Evolutionary conservation across 2,113 vertebrate genomes (phyloP), one percentile per base, ranked within the genome.

Genomic region (Blennius ocellaris): DNA sequence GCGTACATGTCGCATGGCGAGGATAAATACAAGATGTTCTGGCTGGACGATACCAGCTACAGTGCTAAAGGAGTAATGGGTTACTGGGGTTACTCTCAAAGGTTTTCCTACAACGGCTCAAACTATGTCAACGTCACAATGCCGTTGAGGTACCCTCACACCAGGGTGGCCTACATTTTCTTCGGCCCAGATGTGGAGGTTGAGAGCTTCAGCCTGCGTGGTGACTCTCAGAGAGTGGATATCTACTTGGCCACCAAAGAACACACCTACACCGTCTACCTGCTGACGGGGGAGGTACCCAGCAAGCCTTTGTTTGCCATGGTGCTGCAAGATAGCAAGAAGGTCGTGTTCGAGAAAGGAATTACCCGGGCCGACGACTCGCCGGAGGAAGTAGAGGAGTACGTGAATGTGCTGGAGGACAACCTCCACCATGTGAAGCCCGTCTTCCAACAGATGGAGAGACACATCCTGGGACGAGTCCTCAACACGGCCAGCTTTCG

Each of bases 71-170:
- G 93, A 44, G 86, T 81, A n/a, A 81, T 96, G 0, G 89, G 94
- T 36, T 98, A 96, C 21, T 94, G 93, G 90, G 92, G 89, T 6
- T 99, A 99, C 74, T 97, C 97, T 16, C 92, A 92, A 5, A 96
- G 97, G 60, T 98, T 97, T 81, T 96, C 96, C 0, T 99, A 98
- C 79, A 97, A 97, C 0, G 97, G 97, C 15, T 98, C 97, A 0
- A 97, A 99, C 88, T 99, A 95, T 0, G 97, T 98, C 75, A 99
- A 99, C 36, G 96, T 99, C 71, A 99, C 97, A 0, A 94, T 94
- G 81, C 94, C 93, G 12, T 82, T 99, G 63, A 94, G 95, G 52
- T 93, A 90, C 47, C 96, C 97, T 0, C 0, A 95, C 91, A 98
- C 96, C 0, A 94, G 97, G 85, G 92, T 94, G 54, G 96, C 96